phyloP scores from a whole-genome alignment of 2,113 vertebrate species.

The Taurulus bubalis region DNA sequence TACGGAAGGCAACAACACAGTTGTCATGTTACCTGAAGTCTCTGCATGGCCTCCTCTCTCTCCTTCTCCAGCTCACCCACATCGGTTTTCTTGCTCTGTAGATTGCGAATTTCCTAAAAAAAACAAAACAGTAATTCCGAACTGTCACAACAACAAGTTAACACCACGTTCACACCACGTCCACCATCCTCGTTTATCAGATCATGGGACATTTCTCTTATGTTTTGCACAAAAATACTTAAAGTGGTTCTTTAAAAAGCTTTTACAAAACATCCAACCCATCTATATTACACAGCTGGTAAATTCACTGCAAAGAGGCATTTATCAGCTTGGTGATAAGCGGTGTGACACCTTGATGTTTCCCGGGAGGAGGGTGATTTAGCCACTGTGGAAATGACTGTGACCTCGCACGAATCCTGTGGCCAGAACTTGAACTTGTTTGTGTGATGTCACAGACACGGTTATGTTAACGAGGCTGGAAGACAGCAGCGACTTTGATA shows the following conservation, averaged over 20 bases:
- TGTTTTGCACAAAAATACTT: slow-evolving; percentile 13
- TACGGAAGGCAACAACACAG: neutral
- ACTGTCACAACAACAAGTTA: slow-evolving; percentile 16
- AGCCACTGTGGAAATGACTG: neutral
- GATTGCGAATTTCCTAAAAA: slow-evolving; percentile 90
- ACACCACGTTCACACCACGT: neutral
- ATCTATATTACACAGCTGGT: no score
- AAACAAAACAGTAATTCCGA: slow-evolving; percentile 31
- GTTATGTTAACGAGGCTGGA: slow-evolving; percentile 32
- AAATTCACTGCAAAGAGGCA: neutral
- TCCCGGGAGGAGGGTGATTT: neutral
- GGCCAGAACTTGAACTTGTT: slow-evolving; percentile 15
- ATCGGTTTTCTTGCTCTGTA: slow-evolving; percentile 88
- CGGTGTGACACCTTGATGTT: slow-evolving; percentile 35
- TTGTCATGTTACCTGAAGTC: slow-evolving; percentile 86
- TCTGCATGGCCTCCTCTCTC: slow-evolving; percentile 87
- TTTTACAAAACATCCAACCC: no score
- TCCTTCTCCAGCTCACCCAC: slow-evolving; percentile 85
- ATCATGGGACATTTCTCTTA: neutral
- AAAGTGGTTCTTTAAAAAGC: neutral
- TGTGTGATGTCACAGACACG: slow-evolving; percentile 10
- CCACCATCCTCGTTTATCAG: neutral
- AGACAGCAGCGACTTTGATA: slow-evolving; percentile 14
- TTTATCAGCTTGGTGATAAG: slow-evolving; percentile 27
- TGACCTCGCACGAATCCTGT: slow-evolving; percentile 11